Base-by-base conservation (phyloP, 2,113 vertebrate species). In the Speoplatyrhinus poulsoni region DNA sequence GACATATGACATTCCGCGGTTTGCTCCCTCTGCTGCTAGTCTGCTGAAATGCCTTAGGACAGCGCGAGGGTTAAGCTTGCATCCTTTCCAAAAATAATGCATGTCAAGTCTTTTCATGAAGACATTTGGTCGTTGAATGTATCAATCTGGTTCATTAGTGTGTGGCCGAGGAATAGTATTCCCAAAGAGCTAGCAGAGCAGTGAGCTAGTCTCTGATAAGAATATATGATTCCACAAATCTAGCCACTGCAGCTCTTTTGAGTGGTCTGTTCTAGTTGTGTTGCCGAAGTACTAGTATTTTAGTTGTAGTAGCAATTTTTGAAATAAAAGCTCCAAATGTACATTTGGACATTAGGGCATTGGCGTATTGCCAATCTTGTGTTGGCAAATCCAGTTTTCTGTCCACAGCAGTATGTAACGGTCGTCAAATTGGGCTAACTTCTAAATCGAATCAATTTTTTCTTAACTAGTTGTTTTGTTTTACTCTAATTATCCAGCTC, bases 351-450 rank as follows among this genome's bases (percentile, higher is more conserved):
- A 60, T 33, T 62, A 58, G 11, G 6, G 4, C 52, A 19, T n/a
- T 4, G 46, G 11, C 56, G 5, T n/a, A 4, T 15, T 15, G 12
- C 52, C 15, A 53, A 15, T 55, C 65, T 50, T 50, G 11, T 50
- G 11, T 50, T 13, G 46, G 11, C 56, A 26, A 26, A 26, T 26
- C 26, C 2, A 26, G 26, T 26, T 26, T 26, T 26, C 26, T 26
- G 26, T 26, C 26, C 48, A 58, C 56, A 46, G 55, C 70, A 55
- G 12, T n/a, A 60, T 15, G 70, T 32, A 52, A 55, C 32, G 0
- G 67, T 76, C 58, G 70, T 13, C 63, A 77, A 66, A 4, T 71
- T 69, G 67, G 46, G 80, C 50, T 48, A 60, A 67, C 73, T 73
- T 76, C 61, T 54, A 3, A 6, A 5, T 41, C 0, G 36, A 5